Base-by-base conservation (phyloP, 2,888 invertebrate genomes). In the Erebia aethiops region DNA sequence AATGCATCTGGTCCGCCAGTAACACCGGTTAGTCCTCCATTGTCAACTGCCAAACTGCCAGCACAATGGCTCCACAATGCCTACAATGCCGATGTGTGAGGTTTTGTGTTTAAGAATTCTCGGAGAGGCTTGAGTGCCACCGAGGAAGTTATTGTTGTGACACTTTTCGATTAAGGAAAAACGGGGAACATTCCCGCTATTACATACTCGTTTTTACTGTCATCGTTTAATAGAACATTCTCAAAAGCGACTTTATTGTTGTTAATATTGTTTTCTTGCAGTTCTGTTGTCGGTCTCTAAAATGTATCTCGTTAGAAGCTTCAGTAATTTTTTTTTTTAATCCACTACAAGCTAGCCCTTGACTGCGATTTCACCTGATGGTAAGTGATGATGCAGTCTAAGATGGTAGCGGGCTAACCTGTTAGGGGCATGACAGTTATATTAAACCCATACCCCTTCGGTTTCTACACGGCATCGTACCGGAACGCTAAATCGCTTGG, bases 1-100 rank as follows among this genome's bases (percentile, higher is more conserved):
- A 74, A 74, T 74, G 63, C 70, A 71, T 72, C 61, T 69, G 66
- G 71, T 62, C 9, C 43, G 58, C 68, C 70, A 68, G 72, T 58
- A 54, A 49, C 70, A 67, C 74, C 70, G 74, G 70, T 71, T 74
- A 54, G 71, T 46, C 67, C 51, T 60, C 65, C 62, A 73, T 71
- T 71, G 69, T 72, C 72, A 58, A 66, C 74, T 60, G 57, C 70
- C 57, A 62, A 60, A 62, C 67, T 66, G 67, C 67, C 61, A 35
- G 67, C 51, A 74, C 74, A 74, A 74, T 72, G 49, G 74, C 57
- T 21, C 52, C 52, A 52, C 52, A 52, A 52, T 52, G 52, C 52
- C 52, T 56, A 11, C 65, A 61, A 61, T 65, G 49, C 26, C 52
- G 52, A 57, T 61, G 74, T 69, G 66, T 70, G 56, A 56, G 61